A percentile compares a stretch with the other conserved stretches of the same genome.
These are phyloP conservation scores for Polymixis flavicincta DNA, from an alignment of 2,888 invertebrate species.

Conservation along the genomic window DNA sequence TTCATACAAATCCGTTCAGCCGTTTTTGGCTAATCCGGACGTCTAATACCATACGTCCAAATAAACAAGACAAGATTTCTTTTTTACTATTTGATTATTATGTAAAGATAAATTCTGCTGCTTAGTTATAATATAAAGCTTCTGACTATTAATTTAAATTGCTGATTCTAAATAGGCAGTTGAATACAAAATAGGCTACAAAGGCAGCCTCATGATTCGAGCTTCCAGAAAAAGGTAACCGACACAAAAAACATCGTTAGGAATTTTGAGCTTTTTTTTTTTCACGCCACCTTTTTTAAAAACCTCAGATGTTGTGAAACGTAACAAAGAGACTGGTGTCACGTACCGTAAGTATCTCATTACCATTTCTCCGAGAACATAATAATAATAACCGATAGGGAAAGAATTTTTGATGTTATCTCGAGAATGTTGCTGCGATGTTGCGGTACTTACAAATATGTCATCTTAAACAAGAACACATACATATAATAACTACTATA, in stretches of 20 bases:
- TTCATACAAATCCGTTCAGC: too few species aligned
- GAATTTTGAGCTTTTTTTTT: background rate
- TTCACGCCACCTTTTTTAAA: constrained; percentile 8
- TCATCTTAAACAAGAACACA: constrained; percentile 5
- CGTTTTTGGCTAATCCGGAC: too few species aligned
- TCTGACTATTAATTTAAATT: constrained; percentile 28
- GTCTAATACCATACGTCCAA: too few species aligned
- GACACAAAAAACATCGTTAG: constrained; percentile 11
- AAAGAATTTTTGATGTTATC: constrained; percentile 42
- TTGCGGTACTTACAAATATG: constrained; percentile 40
- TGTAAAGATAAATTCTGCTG: background rate
- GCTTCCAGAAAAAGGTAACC: constrained; percentile 2
- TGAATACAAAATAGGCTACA: background rate
- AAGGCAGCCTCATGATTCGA: background rate
- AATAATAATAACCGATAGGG: constrained; percentile 43
- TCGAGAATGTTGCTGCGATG: constrained; percentile 27
- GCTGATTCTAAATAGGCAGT: background rate
- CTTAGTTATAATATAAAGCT: background rate
- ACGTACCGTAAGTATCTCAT: constrained; percentile 51
- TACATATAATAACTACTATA: background rate
- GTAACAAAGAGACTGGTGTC: constrained; percentile 37
- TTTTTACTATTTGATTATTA: too few species aligned
- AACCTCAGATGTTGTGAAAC: constrained; percentile 23
- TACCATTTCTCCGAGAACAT: constrained; percentile 53
- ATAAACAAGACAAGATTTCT: too few species aligned